These are phyloP conservation scores for Rhimphoctona megacephalus DNA, from an alignment of 2,888 invertebrate species.

Conservation along the genomic window DNA sequence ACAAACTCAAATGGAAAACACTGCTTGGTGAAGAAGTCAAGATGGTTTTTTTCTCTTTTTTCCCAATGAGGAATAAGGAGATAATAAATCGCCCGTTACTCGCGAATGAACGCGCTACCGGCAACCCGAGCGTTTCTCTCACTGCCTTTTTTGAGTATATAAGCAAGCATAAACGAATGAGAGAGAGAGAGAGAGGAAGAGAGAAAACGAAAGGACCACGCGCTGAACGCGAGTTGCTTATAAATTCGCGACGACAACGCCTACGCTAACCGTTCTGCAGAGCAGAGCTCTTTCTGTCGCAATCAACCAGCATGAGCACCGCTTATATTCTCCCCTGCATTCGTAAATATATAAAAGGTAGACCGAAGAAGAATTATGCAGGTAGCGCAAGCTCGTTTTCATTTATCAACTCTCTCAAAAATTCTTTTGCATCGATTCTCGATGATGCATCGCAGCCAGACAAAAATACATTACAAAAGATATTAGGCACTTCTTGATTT, in stretches of 20 bases:
- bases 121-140: constrained; percentile 54
- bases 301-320: constrained; percentile 60
- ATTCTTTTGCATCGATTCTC: constrained; percentile 42
- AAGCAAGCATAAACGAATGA: constrained; percentile 7
- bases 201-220: constrained; percentile 51
- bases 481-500: too few relatives aligned
- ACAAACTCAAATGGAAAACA: constrained; percentile 13
- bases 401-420: constrained; percentile 54
- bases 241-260: constrained; percentile 60
- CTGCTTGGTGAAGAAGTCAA: constrained; percentile 20
- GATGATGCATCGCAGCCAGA: constrained; percentile 11
- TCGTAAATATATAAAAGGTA: constrained; percentile 45
- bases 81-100: constrained; percentile 57
- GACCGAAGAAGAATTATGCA: constrained; percentile 62
- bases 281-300: constrained; percentile 54
- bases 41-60: constrained; percentile 1
- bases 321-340: constrained; percentile 44
- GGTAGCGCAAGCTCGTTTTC: constrained; percentile 64
- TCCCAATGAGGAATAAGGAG: constrained; percentile 40
- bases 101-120: constrained; percentile 45
- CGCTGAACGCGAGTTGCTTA: constrained; percentile 52
- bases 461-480: constrained; percentile 21
- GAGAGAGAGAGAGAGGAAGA: constrained; percentile 6
- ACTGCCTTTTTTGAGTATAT: constrained; percentile 44
- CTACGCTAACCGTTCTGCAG: constrained; percentile 58